Base-by-base conservation (phyloP, 1,140 invertebrate species). In the Apis cerana region DNA sequence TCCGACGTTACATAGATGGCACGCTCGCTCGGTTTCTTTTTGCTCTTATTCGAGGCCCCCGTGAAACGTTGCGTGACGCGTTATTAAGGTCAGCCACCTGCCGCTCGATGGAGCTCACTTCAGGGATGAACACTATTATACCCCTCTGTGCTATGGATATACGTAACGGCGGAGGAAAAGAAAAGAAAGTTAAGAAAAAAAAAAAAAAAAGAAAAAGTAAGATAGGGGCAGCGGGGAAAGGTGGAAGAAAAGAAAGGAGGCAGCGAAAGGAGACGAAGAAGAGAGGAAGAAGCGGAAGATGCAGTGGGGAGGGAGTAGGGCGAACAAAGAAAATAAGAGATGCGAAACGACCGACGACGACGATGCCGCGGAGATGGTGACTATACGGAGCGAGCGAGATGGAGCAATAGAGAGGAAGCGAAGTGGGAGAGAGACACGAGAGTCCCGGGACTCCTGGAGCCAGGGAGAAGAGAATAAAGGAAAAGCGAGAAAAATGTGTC, bases 401-500 rank as follows among this genome's bases (percentile, higher is more conserved):
- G 15, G 77, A 78, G 12, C 0, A 8, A 11, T 17, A 15, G 15
- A 19, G 27, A 43, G 64, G 3, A 43, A n/a, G 70, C 43, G 21
- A 21, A 65, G 68, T 50, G 21, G 27, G 64, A 88, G 59, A 64
- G 69, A 84, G 86, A 89, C 61, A 89, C 19, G 86, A 90, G 90
- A 90, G 87, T 77, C 84, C 84, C 84, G 75, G 83, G 83, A 86
- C 88, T 88, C 85, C 78, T 85, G 88, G 89, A 88, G 89, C 87
- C 75, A 72, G 86, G 33, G 33, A 85, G 89, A 84, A 88, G 90
- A 92, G 92, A 94, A 94, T 94, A 94, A 94, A 94, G 94, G 94
- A 94, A 94, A 94, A 94, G 92, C 93, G 93, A 94, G 94, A 94
- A 94, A 94, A 94, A 94, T 94, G 94, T 94, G 93, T 94, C 94